Conservation (phyloP, 2,113 vertebrate species). For the Clarias gariepinus region DNA sequence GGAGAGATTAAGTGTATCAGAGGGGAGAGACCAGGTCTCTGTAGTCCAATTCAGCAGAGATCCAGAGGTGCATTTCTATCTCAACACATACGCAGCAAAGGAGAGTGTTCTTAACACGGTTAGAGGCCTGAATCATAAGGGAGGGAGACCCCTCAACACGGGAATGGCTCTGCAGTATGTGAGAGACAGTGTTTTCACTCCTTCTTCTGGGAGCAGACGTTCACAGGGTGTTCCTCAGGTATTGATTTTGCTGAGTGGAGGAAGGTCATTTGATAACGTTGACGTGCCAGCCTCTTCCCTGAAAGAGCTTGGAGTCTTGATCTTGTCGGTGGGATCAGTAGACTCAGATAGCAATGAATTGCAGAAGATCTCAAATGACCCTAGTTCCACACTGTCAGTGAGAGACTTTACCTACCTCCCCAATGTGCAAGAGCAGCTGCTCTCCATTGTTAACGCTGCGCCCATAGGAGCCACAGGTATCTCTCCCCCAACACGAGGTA, state of each 20-base stretch:
- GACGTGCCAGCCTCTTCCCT: constrained; percentile 46
- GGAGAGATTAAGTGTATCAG: constrained; percentile 50
- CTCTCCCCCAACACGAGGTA: background rate
- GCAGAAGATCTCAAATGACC: constrained; percentile 54
- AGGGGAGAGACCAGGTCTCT: constrained; percentile 52
- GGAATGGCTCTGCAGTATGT: constrained; percentile 60
- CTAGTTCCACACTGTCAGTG: constrained; percentile 49
- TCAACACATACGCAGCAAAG: constrained; percentile 59
- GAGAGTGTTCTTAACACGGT: constrained; percentile 44
- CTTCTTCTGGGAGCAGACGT: constrained; percentile 53
- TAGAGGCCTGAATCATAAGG: constrained; percentile 60
- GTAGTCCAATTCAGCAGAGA: constrained; percentile 63
- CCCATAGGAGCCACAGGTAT: background rate
- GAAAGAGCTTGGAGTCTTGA: constrained; percentile 54
- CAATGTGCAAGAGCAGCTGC: constrained; percentile 45
- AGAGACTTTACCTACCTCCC: constrained; percentile 55
- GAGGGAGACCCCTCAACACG: constrained; percentile 60
- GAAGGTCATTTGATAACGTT: constrained; percentile 53
- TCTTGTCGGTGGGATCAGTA: constrained; percentile 48
- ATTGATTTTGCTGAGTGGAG: constrained; percentile 53
- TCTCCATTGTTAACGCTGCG: constrained; percentile 16
- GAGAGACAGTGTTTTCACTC: constrained; percentile 50
- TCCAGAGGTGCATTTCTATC: constrained; percentile 54
- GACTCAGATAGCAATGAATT: constrained; percentile 60
- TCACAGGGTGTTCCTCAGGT: constrained; percentile 53